These are phyloP conservation scores for Pterostichus niger DNA, from an alignment of 2,888 invertebrate species.

Conservation along the genomic window DNA sequence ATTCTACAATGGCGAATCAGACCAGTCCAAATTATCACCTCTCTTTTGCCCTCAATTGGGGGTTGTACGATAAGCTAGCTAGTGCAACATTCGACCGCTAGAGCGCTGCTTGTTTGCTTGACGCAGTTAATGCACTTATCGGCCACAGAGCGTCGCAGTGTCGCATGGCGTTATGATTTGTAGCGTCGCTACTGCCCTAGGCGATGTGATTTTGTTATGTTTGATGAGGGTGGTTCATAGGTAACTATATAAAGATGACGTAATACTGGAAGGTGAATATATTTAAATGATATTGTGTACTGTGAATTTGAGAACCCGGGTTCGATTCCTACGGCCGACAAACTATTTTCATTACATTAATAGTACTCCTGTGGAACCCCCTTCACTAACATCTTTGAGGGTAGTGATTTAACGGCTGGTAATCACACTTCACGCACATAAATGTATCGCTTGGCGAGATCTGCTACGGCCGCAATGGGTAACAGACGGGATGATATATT, in stretches of 20 bases:
- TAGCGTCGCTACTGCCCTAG: constrained; percentile 68
- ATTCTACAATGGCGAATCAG: background rate
- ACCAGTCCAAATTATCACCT: background rate
- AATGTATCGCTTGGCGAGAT: no score
- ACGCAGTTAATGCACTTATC: constrained; percentile 74
- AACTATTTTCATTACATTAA: no score
- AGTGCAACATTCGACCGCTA: background rate
- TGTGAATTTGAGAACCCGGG: no score
- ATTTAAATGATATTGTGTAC: background rate
- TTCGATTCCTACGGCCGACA: no score
- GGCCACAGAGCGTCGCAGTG: constrained; percentile 70
- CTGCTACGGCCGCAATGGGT: no score
- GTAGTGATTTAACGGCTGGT: no score
- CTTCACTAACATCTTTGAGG: no score
- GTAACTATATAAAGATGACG: background rate
- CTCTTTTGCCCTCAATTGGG: background rate
- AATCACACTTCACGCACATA: no score
- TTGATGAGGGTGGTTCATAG: constrained; percentile 11
- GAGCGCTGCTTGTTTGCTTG: constrained; percentile 17
- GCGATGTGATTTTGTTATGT: constrained; percentile 62
- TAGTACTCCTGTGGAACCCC: no score
- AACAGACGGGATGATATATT: no score
- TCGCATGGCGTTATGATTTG: constrained; percentile 69
- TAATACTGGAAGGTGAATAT: no score
- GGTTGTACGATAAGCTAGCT: constrained; percentile 14